Evolutionary conservation across 2,888 invertebrate species (phyloP), one percentile per base, ranked within the genome.

Genomic region (Limnephilus lunatus): DNA sequence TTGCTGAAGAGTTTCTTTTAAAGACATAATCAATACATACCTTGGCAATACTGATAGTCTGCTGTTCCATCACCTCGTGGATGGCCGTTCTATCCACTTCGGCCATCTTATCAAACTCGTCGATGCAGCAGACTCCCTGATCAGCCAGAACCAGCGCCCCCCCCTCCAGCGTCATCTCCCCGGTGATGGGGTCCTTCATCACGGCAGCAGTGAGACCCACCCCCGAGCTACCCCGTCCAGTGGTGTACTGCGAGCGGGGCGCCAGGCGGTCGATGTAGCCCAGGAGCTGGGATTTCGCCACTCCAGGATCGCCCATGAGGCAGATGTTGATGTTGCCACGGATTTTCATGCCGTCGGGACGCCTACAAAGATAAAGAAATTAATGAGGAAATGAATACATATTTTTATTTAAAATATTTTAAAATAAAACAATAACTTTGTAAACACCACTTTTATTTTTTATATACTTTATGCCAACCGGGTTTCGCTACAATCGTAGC

Each of bases 61-160:
- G 99, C 94, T 99, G 99, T 96, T 99, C 99, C 99, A 99, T 99
- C 82, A 99, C 99, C 96, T 99, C 99, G 95, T 99, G 99, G 94
- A 99, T 99, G 91, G 99, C 98, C 0, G 99, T 99, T 94, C 99
- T 97, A 95, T 99, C 99, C 83, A 96, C 95, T 94, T 99, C 99
- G 89, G 99, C 98, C 99, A 99, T 99, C 96, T 99, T 99, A 96
- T 99, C 99, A 95, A 99, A 99, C 96, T 99, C 99, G 95, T 99
- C 99, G 95, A 99, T 99, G 95, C 99, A 99, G 95, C 99, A 99
- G 92, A 99, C 98, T 90, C 99, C 99, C 95, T 98, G 98, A 96
- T 99, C 99, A 1, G 99, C 99, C 94, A 99, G 95, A 81, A 99
- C 99, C 68, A 99, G 96, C 19, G 99, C 99, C 12, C 99, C 99